These are phyloP conservation scores for Chromis chromis DNA, from an alignment of 2,797 vertebrate genomes.

Conservation along the genomic window DNA sequence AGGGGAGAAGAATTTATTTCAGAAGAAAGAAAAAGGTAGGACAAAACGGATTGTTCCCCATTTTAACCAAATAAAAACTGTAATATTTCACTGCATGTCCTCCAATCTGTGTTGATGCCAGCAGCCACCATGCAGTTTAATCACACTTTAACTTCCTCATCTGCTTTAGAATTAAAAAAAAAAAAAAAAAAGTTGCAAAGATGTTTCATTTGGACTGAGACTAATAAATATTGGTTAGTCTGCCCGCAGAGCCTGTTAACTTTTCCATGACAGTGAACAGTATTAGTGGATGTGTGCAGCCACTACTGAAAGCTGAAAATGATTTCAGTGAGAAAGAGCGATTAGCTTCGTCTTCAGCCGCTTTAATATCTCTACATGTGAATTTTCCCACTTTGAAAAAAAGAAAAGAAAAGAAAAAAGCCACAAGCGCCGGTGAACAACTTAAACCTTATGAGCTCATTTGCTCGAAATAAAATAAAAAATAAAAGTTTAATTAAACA, in stretches of 20 bases:
- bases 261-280: not conserved
- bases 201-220: conserved; percentile 10
- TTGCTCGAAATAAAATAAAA: conserved; percentile 26
- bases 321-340: not conserved
- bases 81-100: too few relatives aligned
- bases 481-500: conserved; percentile 5
- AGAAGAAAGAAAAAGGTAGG: conserved; percentile 8
- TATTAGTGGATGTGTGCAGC: not conserved
- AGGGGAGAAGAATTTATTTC: conserved; percentile 55
- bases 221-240: conserved; percentile 19
- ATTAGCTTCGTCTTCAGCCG: not conserved
- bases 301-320: not conserved
- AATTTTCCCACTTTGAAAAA: conserved; percentile 9
- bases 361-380: conserved; percentile 11
- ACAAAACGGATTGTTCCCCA: not conserved
- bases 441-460: conserved; percentile 2
- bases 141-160: not conserved
- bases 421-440: not conserved
- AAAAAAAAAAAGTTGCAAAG: not conserved
- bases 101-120: not conserved
- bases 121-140: not conserved
- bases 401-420: not conserved
- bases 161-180: conserved; percentile 17
- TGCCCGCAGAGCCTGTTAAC: conserved; percentile 6
- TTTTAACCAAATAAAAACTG: not conserved